Base-by-base conservation (phyloP, 1,140 invertebrate species). In the Anoplolepis gracilipes region DNA sequence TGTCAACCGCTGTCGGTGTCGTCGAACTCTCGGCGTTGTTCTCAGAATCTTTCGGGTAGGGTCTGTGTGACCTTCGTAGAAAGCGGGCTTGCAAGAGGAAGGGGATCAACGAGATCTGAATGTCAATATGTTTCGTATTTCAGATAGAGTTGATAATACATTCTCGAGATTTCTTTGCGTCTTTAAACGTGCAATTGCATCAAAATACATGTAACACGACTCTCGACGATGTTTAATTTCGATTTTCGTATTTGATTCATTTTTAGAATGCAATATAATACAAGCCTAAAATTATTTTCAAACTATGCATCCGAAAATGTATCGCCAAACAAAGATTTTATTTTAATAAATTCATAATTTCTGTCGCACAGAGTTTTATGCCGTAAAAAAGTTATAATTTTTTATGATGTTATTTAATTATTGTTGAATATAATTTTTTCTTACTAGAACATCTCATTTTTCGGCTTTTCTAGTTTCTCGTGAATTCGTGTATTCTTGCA, bases 21-120 rank as follows among this genome's bases (percentile, higher is more conserved):
- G 53, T 73, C 67, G 67, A 82, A 73, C 78, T 46, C 78, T 7
- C 67, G 78, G 42, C 53, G 49, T 10, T 13, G 19, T 82, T 73
- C 78, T 59, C n/a, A 28, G 78, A 82, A 82, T 49, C 53, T 59
- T 73, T 82, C 36, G 78, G 46, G 67, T 25, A 53, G 78, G 33
- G 36, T 72, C 53, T 59, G 36, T 73, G 36, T 42, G 78, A 46
- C 33, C 61, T 16, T 49, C 25, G 67, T 30, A 19, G 78, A 70
- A 72, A 72, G 25, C 25, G 55, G 13, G 11, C 16, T 8, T 13
- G 19, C 22, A 11, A 42, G 33, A 70, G 49, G 36, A 81, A 72
- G 67, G 25, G 36, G 53, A 30, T 59, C 33, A 28, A 72, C 70
- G 70, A 22, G 49, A 73, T 73, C 28, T 33, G 39, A 82, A 73